Evolutionary conservation across 1,140 invertebrate species (phyloP).

Genomic region (Platyscapa corneri): DNA sequence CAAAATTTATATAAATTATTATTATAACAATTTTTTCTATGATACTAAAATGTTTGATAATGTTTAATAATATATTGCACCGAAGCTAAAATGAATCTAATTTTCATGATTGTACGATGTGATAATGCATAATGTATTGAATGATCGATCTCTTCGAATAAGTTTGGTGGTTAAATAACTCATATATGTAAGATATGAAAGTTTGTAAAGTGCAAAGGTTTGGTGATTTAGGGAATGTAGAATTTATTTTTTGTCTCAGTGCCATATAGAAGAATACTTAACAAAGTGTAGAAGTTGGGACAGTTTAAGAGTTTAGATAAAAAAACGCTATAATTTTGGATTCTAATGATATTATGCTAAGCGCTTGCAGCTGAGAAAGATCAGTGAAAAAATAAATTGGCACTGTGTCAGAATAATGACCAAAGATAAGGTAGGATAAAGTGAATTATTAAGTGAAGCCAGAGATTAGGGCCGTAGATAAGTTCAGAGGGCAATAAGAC

Average conservation of each 20-base stretch:
- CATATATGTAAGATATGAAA: conserved; percentile 16
- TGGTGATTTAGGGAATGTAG: conserved; percentile 36
- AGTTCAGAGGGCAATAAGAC: conserved; percentile 65
- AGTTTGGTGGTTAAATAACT: conserved; percentile 51
- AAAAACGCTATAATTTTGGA: conserved; percentile 38
- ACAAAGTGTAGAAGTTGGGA: conserved; percentile 36
- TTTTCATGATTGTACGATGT: conserved; percentile 29
- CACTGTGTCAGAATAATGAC: conserved; percentile 48
- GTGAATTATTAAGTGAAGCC: conserved; percentile 63
- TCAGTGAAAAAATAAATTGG: conserved; percentile 57
- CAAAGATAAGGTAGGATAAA: conserved; percentile 50
- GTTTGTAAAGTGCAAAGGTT: conserved; percentile 47
- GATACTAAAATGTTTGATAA: neutral
- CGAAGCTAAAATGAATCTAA: conserved; percentile 17
- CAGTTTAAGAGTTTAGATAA: conserved; percentile 33
- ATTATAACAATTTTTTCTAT: neutral
- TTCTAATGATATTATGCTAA: conserved; percentile 57
- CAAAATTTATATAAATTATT: conserved; percentile 50
- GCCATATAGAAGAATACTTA: conserved; percentile 30
- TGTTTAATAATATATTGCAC: neutral
- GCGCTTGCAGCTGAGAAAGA: conserved; percentile 65
- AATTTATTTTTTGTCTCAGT: conserved; percentile 48
- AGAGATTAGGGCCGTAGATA: conserved; percentile 73
- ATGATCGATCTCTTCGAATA: conserved; percentile 50
- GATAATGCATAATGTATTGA: conserved; percentile 12